Conservation (phyloP, 2,113 vertebrate species). For the Motacilla alba region DNA sequence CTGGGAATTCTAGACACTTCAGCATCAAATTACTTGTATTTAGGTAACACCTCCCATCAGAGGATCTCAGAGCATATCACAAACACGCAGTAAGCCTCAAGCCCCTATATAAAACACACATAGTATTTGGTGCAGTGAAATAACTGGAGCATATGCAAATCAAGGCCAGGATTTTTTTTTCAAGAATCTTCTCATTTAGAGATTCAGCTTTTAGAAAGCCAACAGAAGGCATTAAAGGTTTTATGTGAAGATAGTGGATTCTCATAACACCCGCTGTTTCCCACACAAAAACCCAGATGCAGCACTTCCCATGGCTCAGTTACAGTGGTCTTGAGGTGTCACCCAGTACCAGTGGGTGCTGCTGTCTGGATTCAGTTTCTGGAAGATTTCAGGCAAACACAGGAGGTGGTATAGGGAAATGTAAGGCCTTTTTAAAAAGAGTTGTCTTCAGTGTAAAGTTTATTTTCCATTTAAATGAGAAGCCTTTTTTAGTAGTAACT, state of each 20-base stretch:
- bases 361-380: background rate
- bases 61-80: slow-evolving; percentile 39
- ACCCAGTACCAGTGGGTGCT: too few relatives aligned
- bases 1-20: slow-evolving; percentile 52
- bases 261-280: background rate
- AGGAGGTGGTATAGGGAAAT: background rate
- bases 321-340: background rate
- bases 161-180: background rate
- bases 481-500: background rate
- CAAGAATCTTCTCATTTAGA: slow-evolving; percentile 1
- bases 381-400: background rate
- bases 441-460: background rate
- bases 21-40: slow-evolving; percentile 52
- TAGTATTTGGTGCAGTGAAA: slow-evolving; percentile 11
- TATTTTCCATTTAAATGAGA: slow-evolving; percentile 28
- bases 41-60: slow-evolving; percentile 57
- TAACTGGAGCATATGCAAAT: slow-evolving; percentile 39
- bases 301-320: background rate
- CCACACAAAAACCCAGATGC: background rate
- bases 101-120: background rate
- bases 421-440: background rate
- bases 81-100: slow-evolving; percentile 23
- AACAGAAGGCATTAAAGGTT: background rate
- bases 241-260: background rate
- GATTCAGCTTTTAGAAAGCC: background rate